Percentiles rank a stretch among this genome's conserved stretches.
Conservation (phyloP, 2,888 invertebrate species). For the Tiliacea aurago region DNA sequence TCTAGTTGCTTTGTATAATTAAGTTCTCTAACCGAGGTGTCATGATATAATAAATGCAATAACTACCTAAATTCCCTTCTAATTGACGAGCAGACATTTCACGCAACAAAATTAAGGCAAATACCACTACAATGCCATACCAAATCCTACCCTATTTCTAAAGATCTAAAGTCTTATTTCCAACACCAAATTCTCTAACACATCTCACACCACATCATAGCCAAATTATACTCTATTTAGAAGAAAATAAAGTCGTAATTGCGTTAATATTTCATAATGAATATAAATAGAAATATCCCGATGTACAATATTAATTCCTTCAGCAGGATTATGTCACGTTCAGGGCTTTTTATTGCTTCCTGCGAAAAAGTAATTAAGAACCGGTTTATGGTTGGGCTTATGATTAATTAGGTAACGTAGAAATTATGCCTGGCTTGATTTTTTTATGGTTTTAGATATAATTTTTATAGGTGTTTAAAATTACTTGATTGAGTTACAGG, state of each 20-base stretch:
- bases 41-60: conserved; percentile 31
- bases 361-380: conserved; percentile 64
- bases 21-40: conserved; percentile 34
- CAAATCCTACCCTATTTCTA: conserved; percentile 18
- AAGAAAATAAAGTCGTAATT: conserved; percentile 20
- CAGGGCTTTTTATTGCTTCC: conserved; percentile 60
- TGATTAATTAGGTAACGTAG: conserved; percentile 39
- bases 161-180: background rate
- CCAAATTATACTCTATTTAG: conserved; percentile 7
- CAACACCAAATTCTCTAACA: background rate
- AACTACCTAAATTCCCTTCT: conserved; percentile 27
- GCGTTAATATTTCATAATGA: background rate
- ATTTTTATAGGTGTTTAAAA: conserved; percentile 4
- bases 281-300: conserved; percentile 47
- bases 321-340: conserved; percentile 55
- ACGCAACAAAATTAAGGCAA: conserved; percentile 43
- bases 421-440: conserved; percentile 12
- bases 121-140: background rate
- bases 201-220: background rate
- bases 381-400: conserved; percentile 49
- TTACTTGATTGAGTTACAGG: background rate
- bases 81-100: conserved; percentile 49
- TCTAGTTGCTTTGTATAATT: conserved; percentile 22
- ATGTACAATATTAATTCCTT: conserved; percentile 57
- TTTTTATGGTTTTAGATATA: conserved; percentile 17